Conservation (phyloP, 2,797 vertebrate species). For the Novumbra hubbsi region DNA sequence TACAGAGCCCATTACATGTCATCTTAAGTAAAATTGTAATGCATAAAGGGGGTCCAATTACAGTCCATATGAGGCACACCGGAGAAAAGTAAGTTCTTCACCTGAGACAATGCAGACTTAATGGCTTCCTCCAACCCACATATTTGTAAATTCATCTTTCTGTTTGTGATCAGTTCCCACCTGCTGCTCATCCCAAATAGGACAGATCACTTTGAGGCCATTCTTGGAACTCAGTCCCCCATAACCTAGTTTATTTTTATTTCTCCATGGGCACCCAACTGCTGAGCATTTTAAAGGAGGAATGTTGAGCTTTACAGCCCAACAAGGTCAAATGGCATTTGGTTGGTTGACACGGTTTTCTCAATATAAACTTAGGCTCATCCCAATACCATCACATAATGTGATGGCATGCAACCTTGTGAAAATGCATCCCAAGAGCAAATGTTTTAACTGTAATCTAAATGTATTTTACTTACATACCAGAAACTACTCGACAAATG, state of each 20-base stretch:
- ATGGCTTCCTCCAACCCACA: constrained; percentile 18
- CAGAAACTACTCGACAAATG: too few species aligned
- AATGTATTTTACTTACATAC: too few species aligned
- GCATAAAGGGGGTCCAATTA: constrained; percentile 1
- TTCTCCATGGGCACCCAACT: constrained; percentile 49
- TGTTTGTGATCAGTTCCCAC: constrained; percentile 17
- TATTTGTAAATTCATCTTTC: neutral
- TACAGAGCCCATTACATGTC: constrained; percentile 39
- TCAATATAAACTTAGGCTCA: constrained; percentile 20
- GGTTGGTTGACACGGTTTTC: constrained; percentile 50
- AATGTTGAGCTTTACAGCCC: constrained; percentile 42
- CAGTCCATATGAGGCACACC: neutral
- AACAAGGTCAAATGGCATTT: constrained; percentile 69
- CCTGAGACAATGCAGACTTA: constrained; percentile 13
- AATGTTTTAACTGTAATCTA: too few species aligned
- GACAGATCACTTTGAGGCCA: constrained; percentile 25
- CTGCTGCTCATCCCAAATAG: constrained; percentile 34
- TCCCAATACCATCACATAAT: constrained; percentile 25
- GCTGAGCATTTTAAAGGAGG: constrained; percentile 63
- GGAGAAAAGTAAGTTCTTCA: constrained; percentile 6
- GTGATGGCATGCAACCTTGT: constrained; percentile 25
- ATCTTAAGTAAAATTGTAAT: constrained; percentile 41
- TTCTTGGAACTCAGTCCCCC: neutral
- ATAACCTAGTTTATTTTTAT: neutral
- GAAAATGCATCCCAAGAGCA: neutral